Percentiles rank a stretch among this genome's conserved stretches.
Conservation (phyloP, 2,797 vertebrate genomes). For the Saxicola maurus region DNA sequence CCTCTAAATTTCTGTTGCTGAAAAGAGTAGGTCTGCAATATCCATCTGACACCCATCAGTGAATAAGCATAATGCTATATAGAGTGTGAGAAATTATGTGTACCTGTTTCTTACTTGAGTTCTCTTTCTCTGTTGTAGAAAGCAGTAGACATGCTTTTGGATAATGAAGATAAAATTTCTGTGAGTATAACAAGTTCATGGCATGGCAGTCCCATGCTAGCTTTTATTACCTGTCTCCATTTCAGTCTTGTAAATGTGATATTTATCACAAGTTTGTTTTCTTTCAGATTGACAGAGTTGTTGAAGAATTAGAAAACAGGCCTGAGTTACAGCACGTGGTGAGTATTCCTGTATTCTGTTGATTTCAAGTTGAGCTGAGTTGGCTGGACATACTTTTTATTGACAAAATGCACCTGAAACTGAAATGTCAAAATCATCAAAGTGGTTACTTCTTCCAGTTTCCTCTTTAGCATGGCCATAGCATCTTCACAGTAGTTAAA, state of each 20-base stretch:
- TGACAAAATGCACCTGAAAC: neutral
- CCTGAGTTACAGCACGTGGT: constrained; percentile 94
- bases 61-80: neutral
- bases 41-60: neutral
- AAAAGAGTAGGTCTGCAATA: neutral
- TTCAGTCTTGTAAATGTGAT: neutral
- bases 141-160: constrained; percentile 98
- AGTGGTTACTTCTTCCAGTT: neutral
- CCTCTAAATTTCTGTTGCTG: neutral
- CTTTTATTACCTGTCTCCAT: neutral
- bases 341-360: constrained; percentile 14
- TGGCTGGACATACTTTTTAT: neutral
- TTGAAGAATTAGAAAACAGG: constrained; percentile 88
- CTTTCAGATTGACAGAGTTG: constrained; percentile 89
- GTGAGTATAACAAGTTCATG: constrained; percentile 74
- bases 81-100: neutral
- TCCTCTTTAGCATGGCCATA: neutral
- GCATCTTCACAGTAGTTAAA: neutral
- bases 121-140: constrained; percentile 77
- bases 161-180: constrained; percentile 98
- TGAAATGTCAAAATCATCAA: neutral
- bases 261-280: neutral
- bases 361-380: neutral
- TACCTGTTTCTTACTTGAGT: neutral
- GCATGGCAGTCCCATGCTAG: neutral